phyloP scores from a whole-genome alignment of 2,797 vertebrate genomes.

The Scarus forsteni region DNA sequence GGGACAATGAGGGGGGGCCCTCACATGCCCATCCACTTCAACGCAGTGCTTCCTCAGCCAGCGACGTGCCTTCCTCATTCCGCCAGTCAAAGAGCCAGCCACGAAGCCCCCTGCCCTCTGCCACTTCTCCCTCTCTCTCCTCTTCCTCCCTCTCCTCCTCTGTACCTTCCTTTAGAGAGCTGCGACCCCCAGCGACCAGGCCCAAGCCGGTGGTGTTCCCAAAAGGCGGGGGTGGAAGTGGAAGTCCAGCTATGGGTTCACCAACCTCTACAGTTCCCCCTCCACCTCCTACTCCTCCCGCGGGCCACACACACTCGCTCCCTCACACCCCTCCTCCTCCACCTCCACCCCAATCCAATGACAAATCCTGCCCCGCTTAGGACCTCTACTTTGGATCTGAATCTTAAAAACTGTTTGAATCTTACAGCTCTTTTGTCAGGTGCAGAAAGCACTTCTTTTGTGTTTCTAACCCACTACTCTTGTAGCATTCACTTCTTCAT shows the following conservation, averaged over 20 bases:
- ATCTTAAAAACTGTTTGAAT: conserved; percentile 37
- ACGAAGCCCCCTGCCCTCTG: conserved; percentile 83
- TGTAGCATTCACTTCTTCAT: conserved; percentile 66
- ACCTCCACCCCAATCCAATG: conserved; percentile 87
- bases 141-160: conserved; percentile 90
- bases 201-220: conserved; percentile 96
- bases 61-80: conserved; percentile 96
- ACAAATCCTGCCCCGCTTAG: conserved; percentile 97
- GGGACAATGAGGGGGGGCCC: conserved; percentile 87
- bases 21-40: conserved; percentile 87
- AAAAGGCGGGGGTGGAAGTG: conserved; percentile 83
- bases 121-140: conserved; percentile 80
- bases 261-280: conserved; percentile 89
- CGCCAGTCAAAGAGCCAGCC: conserved; percentile 87
- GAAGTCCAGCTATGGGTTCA: conserved; percentile 88
- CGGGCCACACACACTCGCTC: conserved; percentile 86
- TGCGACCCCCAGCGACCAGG: conserved; percentile 90
- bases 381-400: conserved; percentile 27
- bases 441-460: conserved; percentile 55
- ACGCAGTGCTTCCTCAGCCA: conserved; percentile 94
- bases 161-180: conserved; percentile 90
- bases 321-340: conserved; percentile 89
- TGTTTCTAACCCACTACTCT: conserved; percentile 53
- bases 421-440: conserved; percentile 44
- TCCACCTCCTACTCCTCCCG: conserved; percentile 82